A percentile compares a stretch with the other conserved stretches of the same genome.
These are phyloP conservation scores for Stegodyphus mimosarum DNA, from an alignment of 1,140 invertebrate genomes.

Conservation along the genomic window DNA sequence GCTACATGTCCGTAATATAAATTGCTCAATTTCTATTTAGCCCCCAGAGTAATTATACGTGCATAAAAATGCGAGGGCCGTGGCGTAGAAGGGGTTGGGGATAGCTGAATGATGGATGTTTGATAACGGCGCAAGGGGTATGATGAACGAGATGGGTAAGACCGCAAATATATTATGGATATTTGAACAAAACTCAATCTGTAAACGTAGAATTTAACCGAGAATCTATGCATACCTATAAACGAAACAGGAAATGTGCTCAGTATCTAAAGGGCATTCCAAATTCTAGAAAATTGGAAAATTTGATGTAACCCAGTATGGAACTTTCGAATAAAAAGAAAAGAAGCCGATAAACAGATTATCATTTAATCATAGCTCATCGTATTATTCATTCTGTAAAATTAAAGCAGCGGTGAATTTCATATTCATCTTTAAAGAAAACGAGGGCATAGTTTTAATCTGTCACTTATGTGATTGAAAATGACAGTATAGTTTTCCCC, in stretches of 20 bases:
- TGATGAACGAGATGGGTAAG: constrained; percentile 59
- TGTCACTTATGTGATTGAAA: no score
- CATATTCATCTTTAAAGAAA: no score
- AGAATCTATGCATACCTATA: constrained; percentile 28
- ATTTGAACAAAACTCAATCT: constrained; percentile 58
- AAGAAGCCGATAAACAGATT: no score
- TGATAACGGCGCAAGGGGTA: constrained; percentile 50
- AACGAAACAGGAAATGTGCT: constrained; percentile 42
- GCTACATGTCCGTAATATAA: not conserved
- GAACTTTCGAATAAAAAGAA: no score
- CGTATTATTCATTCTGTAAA: no score
- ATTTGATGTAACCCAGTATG: no score
- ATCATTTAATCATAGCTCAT: no score
- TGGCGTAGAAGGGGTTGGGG: constrained; percentile 21
- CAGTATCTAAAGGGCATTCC: constrained; percentile 42
- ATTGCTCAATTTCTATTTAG: constrained; percentile 4
- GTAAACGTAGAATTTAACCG: constrained; percentile 41
- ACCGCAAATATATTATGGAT: constrained; percentile 61
- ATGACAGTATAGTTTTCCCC: no score
- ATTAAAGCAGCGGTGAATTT: no score
- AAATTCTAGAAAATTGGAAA: not conserved
- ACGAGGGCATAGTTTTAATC: no score
- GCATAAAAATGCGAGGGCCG: constrained; percentile 56
- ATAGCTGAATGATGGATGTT: constrained; percentile 57
- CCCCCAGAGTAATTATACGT: constrained; percentile 58